phyloP scores from a whole-genome alignment of 2,113 vertebrate genomes.

The Cygnus buccinator region DNA sequence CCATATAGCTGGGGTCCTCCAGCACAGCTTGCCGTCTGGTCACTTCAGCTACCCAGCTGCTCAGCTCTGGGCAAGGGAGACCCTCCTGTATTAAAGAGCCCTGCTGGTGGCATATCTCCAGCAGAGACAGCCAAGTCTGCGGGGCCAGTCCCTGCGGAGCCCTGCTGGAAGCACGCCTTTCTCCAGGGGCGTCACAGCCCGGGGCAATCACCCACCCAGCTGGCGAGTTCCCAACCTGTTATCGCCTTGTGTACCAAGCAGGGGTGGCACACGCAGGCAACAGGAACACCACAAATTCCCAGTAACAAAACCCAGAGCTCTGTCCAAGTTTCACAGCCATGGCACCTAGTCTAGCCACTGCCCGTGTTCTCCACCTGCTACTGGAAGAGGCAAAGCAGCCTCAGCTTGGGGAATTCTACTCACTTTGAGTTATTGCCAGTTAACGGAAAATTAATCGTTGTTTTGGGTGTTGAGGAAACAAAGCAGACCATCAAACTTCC shows the following conservation, averaged over 20 bases:
- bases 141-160: not conserved
- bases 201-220: fast-evolving
- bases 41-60: not conserved
- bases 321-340: not conserved
- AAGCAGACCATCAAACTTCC: not conserved
- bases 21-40: not conserved
- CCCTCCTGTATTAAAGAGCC: not conserved
- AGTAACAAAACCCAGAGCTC: not conserved
- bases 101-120: not conserved
- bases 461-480: not conserved
- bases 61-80: not conserved
- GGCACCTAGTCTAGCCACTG: not conserved
- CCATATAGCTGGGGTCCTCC: not conserved
- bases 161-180: not conserved
- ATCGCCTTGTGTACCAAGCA: not conserved
- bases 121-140: not conserved
- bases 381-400: not conserved
- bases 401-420: not conserved
- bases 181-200: not conserved
- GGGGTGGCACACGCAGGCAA: not conserved
- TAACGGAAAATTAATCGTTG: not conserved
- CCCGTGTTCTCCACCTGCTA: not conserved
- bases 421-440: not conserved
- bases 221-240: not conserved
- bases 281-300: not conserved